These are phyloP conservation scores for Neolamprologus modestus DNA, from an alignment of 2,113 vertebrate genomes.

Conservation along the genomic window DNA sequence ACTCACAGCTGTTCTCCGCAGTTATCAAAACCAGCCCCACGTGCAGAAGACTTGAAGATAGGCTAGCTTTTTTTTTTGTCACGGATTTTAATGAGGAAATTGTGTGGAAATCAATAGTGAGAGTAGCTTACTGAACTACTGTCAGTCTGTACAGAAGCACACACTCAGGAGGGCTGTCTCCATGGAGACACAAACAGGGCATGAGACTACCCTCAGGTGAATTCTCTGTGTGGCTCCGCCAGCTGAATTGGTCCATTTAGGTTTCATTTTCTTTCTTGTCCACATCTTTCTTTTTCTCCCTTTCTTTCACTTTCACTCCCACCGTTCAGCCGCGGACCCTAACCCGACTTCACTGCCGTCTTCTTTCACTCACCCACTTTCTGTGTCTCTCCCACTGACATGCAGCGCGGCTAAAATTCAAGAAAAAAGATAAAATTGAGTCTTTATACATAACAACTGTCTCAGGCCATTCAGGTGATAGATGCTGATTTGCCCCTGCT, in stretches of 20 bases:
- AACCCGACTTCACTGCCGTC: slow-evolving; percentile 3
- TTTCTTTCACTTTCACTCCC: slow-evolving; percentile 45
- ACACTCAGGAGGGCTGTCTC: slow-evolving; percentile 50
- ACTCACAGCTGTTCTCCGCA: background rate
- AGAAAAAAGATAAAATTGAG: slow-evolving; percentile 33
- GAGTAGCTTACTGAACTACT: slow-evolving; percentile 12
- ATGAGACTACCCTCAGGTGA: slow-evolving; percentile 53
- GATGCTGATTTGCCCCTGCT: slow-evolving; percentile 32
- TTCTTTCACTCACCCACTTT: slow-evolving; percentile 36
- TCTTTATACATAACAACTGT: slow-evolving; percentile 48
- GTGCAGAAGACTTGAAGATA: background rate
- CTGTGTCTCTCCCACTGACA: slow-evolving; percentile 42
- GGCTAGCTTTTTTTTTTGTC: background rate
- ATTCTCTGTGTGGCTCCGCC: slow-evolving; percentile 40
- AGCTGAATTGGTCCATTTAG: slow-evolving; percentile 58
- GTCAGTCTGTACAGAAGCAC: slow-evolving; percentile 35
- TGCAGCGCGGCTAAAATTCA: slow-evolving; percentile 12
- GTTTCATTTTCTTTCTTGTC: slow-evolving; percentile 60
- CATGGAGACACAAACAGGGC: slow-evolving; percentile 64
- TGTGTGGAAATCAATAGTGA: slow-evolving; percentile 39
- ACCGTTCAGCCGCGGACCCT: slow-evolving; percentile 13
- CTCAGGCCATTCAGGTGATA: slow-evolving; percentile 19
- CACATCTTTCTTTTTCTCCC: slow-evolving; percentile 49
- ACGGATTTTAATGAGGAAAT: background rate
- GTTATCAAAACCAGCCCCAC: background rate